A percentile compares a stretch with the other conserved stretches of the same genome.
Evolutionary conservation across 2,797 vertebrate species (phyloP).

Genomic region (Enteromius trimaculatus): DNA sequence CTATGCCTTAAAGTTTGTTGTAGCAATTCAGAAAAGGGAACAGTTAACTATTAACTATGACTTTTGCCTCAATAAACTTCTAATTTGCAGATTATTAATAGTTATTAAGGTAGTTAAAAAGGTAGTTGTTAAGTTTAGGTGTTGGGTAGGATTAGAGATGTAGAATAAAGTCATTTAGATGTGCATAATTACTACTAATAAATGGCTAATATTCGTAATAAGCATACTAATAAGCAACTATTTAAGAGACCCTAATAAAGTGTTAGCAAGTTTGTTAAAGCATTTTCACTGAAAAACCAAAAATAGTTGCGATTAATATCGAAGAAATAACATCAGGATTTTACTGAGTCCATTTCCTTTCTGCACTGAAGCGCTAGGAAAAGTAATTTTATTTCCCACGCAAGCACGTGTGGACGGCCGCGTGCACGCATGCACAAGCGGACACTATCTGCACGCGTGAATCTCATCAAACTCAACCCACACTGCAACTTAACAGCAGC

Average conservation of each 20-base stretch:
- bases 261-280: not conserved
- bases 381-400: not conserved
- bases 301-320: not conserved
- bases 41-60: no score
- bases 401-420: not conserved
- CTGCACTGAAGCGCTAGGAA: not conserved
- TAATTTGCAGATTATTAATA: no score
- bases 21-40: no score
- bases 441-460: conserved; percentile 40
- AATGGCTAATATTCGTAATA: no score
- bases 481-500: conserved; percentile 67
- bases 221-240: no score
- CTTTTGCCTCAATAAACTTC: no score
- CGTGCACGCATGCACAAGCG: not conserved
- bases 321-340: not conserved
- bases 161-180: no score
- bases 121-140: no score
- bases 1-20: not conserved
- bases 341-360: not conserved
- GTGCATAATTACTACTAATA: no score
- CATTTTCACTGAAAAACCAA: not conserved
- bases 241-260: no score
- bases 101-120: no score
- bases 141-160: no score
- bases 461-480: conserved; percentile 56